Evolutionary conservation across 2,888 invertebrate genomes (phyloP).

Genomic region (Orthosia gracilis): DNA sequence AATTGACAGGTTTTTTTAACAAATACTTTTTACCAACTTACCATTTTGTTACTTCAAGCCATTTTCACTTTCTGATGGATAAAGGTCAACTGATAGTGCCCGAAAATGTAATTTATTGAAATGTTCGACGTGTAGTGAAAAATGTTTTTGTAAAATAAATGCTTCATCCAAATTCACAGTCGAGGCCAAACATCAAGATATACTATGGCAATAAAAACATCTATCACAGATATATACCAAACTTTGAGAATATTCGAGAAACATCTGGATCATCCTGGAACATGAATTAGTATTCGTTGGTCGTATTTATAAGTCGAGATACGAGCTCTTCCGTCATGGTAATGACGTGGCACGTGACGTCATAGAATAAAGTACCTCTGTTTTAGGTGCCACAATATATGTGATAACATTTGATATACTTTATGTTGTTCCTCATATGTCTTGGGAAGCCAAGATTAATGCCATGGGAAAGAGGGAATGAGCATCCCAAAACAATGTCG

Average conservation of each 20-base stretch:
- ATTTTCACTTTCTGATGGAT: background rate
- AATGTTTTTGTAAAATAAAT: background rate
- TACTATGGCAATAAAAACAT: slow-evolving; percentile 31
- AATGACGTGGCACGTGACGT: slow-evolving; percentile 62
- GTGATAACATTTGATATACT: slow-evolving; percentile 54
- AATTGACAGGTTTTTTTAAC: background rate
- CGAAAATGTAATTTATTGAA: background rate
- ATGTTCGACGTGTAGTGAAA: background rate
- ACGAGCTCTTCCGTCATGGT: slow-evolving; percentile 54
- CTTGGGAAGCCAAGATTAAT: slow-evolving; percentile 42
- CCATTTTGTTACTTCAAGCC: background rate
- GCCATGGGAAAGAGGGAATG: slow-evolving; percentile 15
- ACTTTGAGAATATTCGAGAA: slow-evolving; percentile 23
- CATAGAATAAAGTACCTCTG: slow-evolving; percentile 60
- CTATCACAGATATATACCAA: slow-evolving; percentile 33
- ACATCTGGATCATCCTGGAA: slow-evolving; percentile 42
- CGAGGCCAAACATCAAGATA: background rate
- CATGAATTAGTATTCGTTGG: slow-evolving; percentile 60
- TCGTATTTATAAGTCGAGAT: slow-evolving; percentile 62
- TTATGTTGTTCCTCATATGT: slow-evolving; percentile 42
- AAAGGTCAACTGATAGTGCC: background rate
- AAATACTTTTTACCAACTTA: background rate
- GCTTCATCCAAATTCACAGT: slow-evolving; percentile 14
- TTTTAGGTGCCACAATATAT: slow-evolving; percentile 51
- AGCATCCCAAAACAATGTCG: slow-evolving; percentile 2